A percentile compares a stretch with the other conserved stretches of the same genome.
Evolutionary conservation across 2,113 vertebrate species (phyloP).

Genomic region (Scalopus aquaticus): DNA sequence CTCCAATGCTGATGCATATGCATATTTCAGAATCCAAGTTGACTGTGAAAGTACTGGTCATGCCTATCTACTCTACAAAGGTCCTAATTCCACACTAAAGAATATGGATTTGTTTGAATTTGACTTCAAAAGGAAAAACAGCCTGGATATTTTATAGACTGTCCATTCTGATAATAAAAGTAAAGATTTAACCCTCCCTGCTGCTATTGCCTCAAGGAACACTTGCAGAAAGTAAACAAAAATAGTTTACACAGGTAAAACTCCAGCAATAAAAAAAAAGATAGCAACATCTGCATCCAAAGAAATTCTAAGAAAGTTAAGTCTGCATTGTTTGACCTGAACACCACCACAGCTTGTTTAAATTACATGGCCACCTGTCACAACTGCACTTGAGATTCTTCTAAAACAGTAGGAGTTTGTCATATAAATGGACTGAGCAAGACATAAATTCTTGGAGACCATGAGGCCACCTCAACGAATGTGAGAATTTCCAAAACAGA

Average conservation of each 20-base stretch:
- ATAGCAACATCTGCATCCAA: conserved; percentile 75
- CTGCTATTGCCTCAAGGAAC: conserved; percentile 72
- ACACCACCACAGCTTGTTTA: conserved; percentile 51
- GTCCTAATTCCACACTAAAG: not conserved
- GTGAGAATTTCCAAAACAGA: conserved; percentile 58
- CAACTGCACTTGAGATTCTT: conserved; percentile 63
- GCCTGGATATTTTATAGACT: conserved; percentile 59
- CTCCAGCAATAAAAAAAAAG: conserved; percentile 71
- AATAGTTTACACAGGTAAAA: conserved; percentile 76
- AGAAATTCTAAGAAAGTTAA: conserved; percentile 70
- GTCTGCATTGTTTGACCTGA: conserved; percentile 62
- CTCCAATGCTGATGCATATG: not conserved
- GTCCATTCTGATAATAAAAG: conserved; percentile 76
- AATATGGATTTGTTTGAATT: not conserved
- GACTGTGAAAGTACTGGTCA: not conserved
- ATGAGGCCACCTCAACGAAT: conserved; percentile 45
- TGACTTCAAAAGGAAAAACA: conserved; percentile 25
- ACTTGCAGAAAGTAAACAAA: conserved; percentile 78
- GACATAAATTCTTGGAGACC: conserved; percentile 73
- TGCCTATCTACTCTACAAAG: not conserved
- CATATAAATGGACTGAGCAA: conserved; percentile 68
- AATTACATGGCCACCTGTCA: conserved; percentile 77
- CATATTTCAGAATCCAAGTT: not conserved
- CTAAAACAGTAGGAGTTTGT: conserved; percentile 71
- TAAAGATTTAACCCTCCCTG: conserved; percentile 70